These are phyloP conservation scores for Neoseiulus cucumeris DNA, from an alignment of 1,140 invertebrate species.

Conservation along the genomic window DNA sequence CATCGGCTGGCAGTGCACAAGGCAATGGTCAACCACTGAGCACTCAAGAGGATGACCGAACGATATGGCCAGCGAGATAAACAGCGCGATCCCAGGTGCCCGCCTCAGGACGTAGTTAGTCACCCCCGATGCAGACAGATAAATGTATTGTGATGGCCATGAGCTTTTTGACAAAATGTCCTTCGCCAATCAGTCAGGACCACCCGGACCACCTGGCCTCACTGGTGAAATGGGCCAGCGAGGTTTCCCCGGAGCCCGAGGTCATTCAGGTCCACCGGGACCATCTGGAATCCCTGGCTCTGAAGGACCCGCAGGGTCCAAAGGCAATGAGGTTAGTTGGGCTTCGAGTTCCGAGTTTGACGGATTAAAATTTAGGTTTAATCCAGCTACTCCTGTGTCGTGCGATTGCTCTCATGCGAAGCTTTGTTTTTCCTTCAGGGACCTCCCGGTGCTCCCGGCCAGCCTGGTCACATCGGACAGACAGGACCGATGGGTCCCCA, in stretches of 20 bases:
- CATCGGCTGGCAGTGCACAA: no score
- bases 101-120: no score
- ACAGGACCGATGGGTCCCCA: slow-evolving; percentile 41
- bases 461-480: slow-evolving; percentile 36
- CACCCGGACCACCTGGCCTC: slow-evolving; percentile 45
- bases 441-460: slow-evolving; percentile 42
- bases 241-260: slow-evolving; percentile 54
- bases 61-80: no score
- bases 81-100: no score
- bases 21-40: no score
- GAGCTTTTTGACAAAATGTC: slow-evolving; percentile 38
- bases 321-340: slow-evolving; percentile 38
- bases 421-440: slow-evolving; percentile 26
- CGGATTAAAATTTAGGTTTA: no score
- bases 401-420: neutral
- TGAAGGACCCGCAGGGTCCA: slow-evolving; percentile 46
- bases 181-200: slow-evolving; percentile 27
- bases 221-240: slow-evolving; percentile 61
- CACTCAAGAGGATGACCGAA: no score
- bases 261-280: slow-evolving; percentile 51
- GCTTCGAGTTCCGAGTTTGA: no score
- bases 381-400: no score
- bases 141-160: neutral
- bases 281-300: slow-evolving; percentile 49
- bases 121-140: no score